These are phyloP conservation scores for Ditula angustiorana DNA, from an alignment of 2,888 invertebrate genomes.

Conservation along the genomic window DNA sequence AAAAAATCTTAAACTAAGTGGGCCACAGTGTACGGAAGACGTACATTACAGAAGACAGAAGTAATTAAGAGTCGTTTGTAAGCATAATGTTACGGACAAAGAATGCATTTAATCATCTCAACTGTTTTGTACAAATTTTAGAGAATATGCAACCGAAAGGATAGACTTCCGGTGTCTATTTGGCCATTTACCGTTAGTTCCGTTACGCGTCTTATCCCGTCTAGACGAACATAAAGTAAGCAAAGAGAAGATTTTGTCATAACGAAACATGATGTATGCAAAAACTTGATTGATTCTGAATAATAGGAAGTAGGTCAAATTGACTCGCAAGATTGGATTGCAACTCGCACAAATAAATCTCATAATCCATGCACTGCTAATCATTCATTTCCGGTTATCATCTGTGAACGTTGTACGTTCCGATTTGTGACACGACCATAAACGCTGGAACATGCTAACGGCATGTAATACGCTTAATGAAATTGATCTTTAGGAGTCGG, in stretches of 20 bases:
- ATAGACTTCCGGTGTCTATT: conserved; percentile 16
- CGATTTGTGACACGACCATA: background rate
- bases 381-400: background rate
- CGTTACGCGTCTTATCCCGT: conserved; percentile 9
- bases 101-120: conserved; percentile 22
- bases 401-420: background rate
- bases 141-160: conserved; percentile 13
- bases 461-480: too few species aligned
- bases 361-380: conserved; percentile 1
- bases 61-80: conserved; percentile 25
- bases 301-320: background rate
- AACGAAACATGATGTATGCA: conserved; percentile 3
- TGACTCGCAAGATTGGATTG: conserved; percentile 1
- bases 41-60: conserved; percentile 13
- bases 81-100: conserved; percentile 5
- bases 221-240: background rate
- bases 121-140: conserved; percentile 12
- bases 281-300: conserved; percentile 2
- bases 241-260: background rate
- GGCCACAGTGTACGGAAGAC: conserved; percentile 15
- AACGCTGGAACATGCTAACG: too few species aligned
- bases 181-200: conserved; percentile 23
- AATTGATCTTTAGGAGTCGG: too few species aligned
- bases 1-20: background rate
- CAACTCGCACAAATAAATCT: background rate